Base-by-base conservation (phyloP, 2,113 vertebrate genomes). In the Larimichthys crocea region DNA sequence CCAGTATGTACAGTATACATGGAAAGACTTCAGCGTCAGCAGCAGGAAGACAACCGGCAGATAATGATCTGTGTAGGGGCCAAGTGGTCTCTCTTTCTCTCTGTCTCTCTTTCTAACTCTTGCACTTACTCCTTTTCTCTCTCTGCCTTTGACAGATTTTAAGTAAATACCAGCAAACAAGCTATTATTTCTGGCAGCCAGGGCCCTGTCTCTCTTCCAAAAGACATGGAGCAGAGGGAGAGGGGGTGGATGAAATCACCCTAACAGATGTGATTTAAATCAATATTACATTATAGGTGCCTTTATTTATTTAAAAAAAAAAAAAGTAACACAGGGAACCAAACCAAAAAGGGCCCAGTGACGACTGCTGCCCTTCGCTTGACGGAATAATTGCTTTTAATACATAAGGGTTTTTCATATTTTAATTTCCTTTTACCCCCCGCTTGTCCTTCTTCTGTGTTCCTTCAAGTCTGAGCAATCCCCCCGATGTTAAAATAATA, bases 161-260 rank as follows among this genome's bases (percentile, higher is more conserved):
- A 93, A 94, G 92, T 91, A 93, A 94, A 95, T 93, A 94, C 86
- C 93, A 93, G 92, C 92, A 95, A 96, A 95, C 93, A 94, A 94
- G 94, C 90, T 91, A 93, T 94, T 91, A 94, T 95, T 95, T 93
- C 91, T 95, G 95, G 93, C 94, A 94, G 93, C 83, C 84, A 5
- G 55, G 76, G 83, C 85, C 79, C 70, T 70, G 79, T 79, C 86
- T 88, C 77, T 82, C 82, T 89, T 93, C 94, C 91, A 94, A 93
- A 83, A 90, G 91, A 90, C 70, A 61, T 65, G 73, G 80, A 85
- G 82, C 83, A 84, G 85, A 90, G 91, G 88, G 90, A 88, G 91
- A 80, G 91, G 92, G 89, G 88, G 91, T 83, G 92, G 91, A 89
- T 93, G 91, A 94, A 95, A 93, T 95, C 94, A 94, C 93, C 91